Base-by-base conservation (phyloP, 2,888 invertebrate species). In the Pandemis cinnamomeana region DNA sequence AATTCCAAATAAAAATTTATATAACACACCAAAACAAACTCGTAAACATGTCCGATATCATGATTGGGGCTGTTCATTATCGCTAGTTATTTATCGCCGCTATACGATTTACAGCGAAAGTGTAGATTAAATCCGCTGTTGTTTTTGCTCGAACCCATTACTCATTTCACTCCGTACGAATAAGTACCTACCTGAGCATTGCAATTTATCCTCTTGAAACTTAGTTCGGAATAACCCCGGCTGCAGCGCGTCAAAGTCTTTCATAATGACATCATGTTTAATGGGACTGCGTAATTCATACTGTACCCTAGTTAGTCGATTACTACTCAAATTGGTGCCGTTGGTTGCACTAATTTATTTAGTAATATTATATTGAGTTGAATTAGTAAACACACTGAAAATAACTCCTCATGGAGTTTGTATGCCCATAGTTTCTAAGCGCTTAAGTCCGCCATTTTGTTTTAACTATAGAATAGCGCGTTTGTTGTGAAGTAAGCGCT, bases 101-200 rank as follows among this genome's bases (percentile, higher is more conserved):
- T 61, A 42, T 61, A 42, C 61, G 42, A 61, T 61, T 61, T 61
- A n/a, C 41, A 61, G 42, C 42, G 61, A 61, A 61, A 61, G 61
- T 58, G 11, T 61, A 61, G 61, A 61, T 61, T 61, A 63, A 44
- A 44, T 44, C 20, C 15, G 41, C 44, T 44, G 48, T 51, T 66
- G 48, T 51, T 27, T 63, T 63, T 66, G 66, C 8, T 7, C 66
- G 36, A 51, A 51, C 8, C 51, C 36, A n/a, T 66, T n/a, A 41
- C 27, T 51, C 66, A 51, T 66, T n/a, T 10, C 46, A 64, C 36
- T 27, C 4, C 13, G 7, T 63, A 46, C 13, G 8, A 11, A 27
- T 27, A 20, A 13, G 41, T 15, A 64, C 64, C 48, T 15, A 64
- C 64, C 48, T 15, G 48, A 27, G 41, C 13, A 7, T 51, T 48